These are phyloP conservation scores for Rhopalosiphum padi DNA, from an alignment of 1,140 invertebrate genomes.

Conservation along the genomic window DNA sequence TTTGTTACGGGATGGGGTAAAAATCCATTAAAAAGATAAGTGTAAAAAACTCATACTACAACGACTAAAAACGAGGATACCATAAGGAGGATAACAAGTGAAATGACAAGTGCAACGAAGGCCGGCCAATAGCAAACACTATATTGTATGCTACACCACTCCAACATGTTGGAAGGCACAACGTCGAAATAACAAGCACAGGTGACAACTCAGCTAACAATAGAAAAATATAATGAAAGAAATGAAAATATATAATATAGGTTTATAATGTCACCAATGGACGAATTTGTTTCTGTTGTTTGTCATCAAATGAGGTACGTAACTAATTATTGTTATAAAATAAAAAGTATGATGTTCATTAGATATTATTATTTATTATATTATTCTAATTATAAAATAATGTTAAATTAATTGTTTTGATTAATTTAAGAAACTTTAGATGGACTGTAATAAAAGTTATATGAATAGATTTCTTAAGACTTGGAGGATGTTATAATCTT, in stretches of 20 bases:
- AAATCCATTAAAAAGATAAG: constrained; percentile 14
- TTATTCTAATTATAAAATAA: no score
- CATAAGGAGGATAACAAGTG: neutral
- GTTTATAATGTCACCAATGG: neutral
- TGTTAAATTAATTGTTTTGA: neutral
- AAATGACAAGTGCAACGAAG: constrained; percentile 7
- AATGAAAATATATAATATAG: neutral
- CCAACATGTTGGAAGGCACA: neutral
- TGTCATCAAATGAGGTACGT: neutral
- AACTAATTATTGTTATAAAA: neutral
- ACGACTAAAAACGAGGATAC: neutral
- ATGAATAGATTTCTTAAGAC: neutral
- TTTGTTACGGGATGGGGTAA: neutral
- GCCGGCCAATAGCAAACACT: neutral
- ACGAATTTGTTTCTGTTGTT: neutral
- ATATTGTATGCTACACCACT: neutral
- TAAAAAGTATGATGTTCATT: neutral
- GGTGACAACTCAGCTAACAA: neutral
- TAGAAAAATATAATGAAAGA: neutral
- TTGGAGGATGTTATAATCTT: neutral
- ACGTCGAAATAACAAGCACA: neutral
- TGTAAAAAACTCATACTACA: neutral
- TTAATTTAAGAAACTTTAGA: neutral
- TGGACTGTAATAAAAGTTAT: neutral
- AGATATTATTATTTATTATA: neutral